A percentile compares a stretch with the other conserved stretches of the same genome.
Evolutionary conservation across 2,113 vertebrate genomes (phyloP).

Genomic region (Indicator indicator): DNA sequence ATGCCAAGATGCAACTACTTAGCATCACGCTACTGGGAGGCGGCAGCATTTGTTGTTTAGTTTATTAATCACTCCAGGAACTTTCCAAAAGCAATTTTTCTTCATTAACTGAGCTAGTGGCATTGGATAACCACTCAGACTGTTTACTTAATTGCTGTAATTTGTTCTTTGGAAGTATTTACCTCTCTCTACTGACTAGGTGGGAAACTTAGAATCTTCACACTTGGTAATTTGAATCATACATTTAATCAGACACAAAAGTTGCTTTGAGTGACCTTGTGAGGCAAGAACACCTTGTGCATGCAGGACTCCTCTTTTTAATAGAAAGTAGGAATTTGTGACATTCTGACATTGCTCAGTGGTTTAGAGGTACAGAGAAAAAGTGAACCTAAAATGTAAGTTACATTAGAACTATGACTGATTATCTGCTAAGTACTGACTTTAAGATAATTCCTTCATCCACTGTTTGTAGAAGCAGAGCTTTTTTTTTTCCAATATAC

Average conservation of each 20-base stretch:
- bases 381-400: neutral
- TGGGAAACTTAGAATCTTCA: neutral
- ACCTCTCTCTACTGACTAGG: too few relatives aligned
- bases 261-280: neutral
- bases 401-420: neutral
- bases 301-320: neutral
- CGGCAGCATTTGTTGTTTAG: neutral
- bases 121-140: neutral
- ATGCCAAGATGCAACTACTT: neutral
- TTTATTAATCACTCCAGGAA: neutral
- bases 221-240: neutral
- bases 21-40: neutral
- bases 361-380: neutral
- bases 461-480: fast-evolving
- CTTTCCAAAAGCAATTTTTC: neutral
- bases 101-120: neutral
- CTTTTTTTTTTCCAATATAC: neutral
- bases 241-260: neutral
- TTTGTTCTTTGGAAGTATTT: neutral
- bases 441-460: neutral
- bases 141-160: neutral
- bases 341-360: neutral
- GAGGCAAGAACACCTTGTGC: neutral
- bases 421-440: neutral
- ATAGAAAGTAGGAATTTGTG: neutral